phyloP scores from a whole-genome alignment of 2,797 vertebrate genomes.

The Chromobotia macracanthus region DNA sequence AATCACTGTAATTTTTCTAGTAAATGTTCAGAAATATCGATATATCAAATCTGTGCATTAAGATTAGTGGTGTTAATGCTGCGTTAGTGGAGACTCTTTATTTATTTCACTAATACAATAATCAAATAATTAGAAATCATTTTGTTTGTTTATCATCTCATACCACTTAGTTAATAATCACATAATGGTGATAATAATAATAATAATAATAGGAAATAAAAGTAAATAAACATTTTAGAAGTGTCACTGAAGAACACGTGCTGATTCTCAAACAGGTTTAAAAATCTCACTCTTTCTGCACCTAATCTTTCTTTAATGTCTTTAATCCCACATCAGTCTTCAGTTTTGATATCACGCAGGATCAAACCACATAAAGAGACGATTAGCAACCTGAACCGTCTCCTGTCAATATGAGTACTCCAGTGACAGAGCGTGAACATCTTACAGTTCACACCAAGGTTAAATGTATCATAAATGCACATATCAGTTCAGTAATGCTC shows the following conservation, averaged over 20 bases:
- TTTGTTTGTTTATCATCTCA: too few species aligned
- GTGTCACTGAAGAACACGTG: background rate
- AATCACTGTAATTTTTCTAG: too few species aligned
- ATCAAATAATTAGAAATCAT: background rate
- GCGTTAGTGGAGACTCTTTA: too few species aligned
- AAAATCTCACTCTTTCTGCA: background rate
- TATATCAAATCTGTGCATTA: too few species aligned
- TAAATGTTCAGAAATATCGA: too few species aligned
- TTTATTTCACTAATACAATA: background rate
- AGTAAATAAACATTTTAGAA: background rate
- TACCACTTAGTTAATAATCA: background rate
- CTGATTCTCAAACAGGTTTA: conserved; percentile 31
- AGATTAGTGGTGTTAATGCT: too few species aligned
- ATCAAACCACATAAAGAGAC: background rate
- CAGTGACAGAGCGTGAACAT: background rate
- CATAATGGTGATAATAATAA: background rate
- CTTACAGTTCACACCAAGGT: conserved; percentile 6
- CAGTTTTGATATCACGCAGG: background rate
- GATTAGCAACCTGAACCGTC: background rate
- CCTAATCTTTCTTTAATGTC: conserved; percentile 11
- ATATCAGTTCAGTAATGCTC: conserved; percentile 45
- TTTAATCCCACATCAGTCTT: background rate
- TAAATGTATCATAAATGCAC: conserved; percentile 43
- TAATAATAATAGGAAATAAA: background rate
- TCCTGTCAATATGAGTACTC: background rate